Percentiles rank a stretch among this genome's conserved stretches.
These are phyloP conservation scores for Lathamus discolor DNA, from an alignment of 2,113 vertebrate species.

Conservation along the genomic window DNA sequence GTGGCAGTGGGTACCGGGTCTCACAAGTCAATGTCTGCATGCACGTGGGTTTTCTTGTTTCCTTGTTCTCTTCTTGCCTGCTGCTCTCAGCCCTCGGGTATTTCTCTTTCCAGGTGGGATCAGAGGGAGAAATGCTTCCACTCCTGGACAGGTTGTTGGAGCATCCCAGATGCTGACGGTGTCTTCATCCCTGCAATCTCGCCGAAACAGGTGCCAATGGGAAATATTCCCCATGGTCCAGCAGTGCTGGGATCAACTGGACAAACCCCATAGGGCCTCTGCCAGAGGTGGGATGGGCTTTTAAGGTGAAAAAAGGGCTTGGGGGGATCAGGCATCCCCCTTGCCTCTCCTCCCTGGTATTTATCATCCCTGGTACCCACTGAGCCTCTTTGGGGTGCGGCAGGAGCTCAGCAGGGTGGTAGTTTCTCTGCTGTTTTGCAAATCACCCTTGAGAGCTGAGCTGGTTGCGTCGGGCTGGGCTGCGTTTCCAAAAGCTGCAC, in stretches of 20 bases:
- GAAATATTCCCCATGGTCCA: not conserved
- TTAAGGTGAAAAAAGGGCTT: not conserved
- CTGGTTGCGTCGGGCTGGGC: not conserved
- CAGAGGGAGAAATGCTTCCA: not conserved
- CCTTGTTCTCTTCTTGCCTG: not conserved
- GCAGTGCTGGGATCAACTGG: not conserved
- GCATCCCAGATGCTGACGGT: not conserved
- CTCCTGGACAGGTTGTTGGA: not conserved
- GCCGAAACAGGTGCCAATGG: not conserved
- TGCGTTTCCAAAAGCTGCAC: not conserved
- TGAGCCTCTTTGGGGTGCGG: not conserved
- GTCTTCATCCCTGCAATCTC: not conserved
- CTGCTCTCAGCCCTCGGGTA: not conserved
- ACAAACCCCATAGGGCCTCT: not conserved
- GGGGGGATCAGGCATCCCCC: not conserved
- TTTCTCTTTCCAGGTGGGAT: not conserved
- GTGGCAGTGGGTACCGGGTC: not conserved
- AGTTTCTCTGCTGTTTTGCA: not conserved
- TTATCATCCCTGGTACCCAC: rapidly evolving
- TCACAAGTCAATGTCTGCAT: rapidly evolving
- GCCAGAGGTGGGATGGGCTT: not conserved
- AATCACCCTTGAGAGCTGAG: not conserved
- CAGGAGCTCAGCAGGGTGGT: not conserved
- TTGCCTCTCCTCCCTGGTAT: not conserved
- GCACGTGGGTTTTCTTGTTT: not conserved